Base-by-base conservation (phyloP, 2,113 vertebrate species). In the Myotis lucifugus region DNA sequence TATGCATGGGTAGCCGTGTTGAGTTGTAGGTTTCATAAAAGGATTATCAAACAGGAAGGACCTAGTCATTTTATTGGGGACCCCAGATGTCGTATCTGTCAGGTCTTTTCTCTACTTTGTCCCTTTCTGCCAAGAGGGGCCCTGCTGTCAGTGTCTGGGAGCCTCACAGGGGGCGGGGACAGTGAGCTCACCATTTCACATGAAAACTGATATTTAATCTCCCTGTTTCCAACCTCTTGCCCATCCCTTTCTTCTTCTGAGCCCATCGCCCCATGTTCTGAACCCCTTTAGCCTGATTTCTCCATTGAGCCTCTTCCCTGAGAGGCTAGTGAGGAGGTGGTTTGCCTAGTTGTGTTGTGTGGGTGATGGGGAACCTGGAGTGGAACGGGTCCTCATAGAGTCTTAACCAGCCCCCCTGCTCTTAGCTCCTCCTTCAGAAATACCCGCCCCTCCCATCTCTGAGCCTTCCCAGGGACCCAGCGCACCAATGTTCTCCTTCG, bases 401-500 rank as follows among this genome's bases (percentile, higher is more conserved):
- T 69, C 40, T 85, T 37, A 54, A 37, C n/a, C 48, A 37, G 21
- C 18, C 37, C 17, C 42, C 18, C 50, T 9, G 1, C 25, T 79
- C 50, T 46, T 32, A 81, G 66, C 79, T 59, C 48, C 56, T 27
- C 70, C 23, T 82, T n/a, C 29, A 8, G 32, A 18, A 32, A 21
- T 23, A 42, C 42, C 27, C 6, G 18, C 23, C 3, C 37, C 27
- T 32, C 54, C 48, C 7, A 7, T 19, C 40, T 25, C 73, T 64
- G 25, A 48, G n/a, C 40, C 61, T 93, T 34, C 46, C 34, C 21
- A 2, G 40, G 27, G 19, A 32, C 8, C 32, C 11, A 10, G 59
- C 2, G 0, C 7, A 25, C 27, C 5, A 46, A 0, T 5, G 6
- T 37, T 29, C 32, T 76, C 3, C 3, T 67, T 52, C 74, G 7